phyloP scores from a whole-genome alignment of 2,113 vertebrate species.

The Cynoglossus semilaevis region DNA sequence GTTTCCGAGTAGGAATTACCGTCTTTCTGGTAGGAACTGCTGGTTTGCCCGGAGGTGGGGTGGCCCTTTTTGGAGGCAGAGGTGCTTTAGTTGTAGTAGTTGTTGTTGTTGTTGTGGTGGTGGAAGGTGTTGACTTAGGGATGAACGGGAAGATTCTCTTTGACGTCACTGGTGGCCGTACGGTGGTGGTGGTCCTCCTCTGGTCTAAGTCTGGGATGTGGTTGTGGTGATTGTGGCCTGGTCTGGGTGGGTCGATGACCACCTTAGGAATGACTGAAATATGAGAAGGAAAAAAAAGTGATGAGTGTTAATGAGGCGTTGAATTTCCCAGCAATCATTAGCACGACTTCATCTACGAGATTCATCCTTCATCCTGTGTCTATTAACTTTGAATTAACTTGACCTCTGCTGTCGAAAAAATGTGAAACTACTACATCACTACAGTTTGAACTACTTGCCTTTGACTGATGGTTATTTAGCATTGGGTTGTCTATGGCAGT shows the following conservation, averaged over 20 bases:
- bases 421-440: no score
- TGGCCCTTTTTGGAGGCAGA: constrained; percentile 41
- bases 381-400: no score
- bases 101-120: constrained; percentile 47
- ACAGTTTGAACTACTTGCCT: no score
- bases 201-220: constrained; percentile 78
- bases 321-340: constrained; percentile 40
- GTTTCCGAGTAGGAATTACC: constrained; percentile 56
- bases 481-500: no score
- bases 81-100: constrained; percentile 42
- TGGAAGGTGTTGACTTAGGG: constrained; percentile 46
- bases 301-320: constrained; percentile 45
- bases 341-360: no score
- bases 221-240: constrained; percentile 75
- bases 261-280: constrained; percentile 80
- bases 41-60: constrained; percentile 49
- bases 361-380: no score
- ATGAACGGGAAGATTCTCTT: constrained; percentile 48
- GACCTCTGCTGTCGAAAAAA: no score
- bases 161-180: constrained; percentile 62
- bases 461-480: no score
- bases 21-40: constrained; percentile 53
- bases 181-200: constrained; percentile 70
- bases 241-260: constrained; percentile 78
- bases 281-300: constrained; percentile 43